A percentile compares a stretch with the other conserved stretches of the same genome.
These are phyloP conservation scores for Papilio aristodemus DNA, from an alignment of 1,140 invertebrate genomes.

Conservation along the genomic window DNA sequence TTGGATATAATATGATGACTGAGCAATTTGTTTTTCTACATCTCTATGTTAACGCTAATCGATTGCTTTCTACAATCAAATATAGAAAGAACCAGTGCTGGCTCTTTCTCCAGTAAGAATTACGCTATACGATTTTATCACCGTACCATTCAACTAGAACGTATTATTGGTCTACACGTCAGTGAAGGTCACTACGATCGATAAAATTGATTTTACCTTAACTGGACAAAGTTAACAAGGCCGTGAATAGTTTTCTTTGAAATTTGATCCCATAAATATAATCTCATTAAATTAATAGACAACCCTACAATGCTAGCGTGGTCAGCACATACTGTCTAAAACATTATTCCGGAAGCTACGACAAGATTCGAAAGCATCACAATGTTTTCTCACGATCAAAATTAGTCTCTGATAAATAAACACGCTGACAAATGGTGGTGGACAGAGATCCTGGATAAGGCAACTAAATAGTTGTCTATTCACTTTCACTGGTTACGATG, in stretches of 20 bases:
- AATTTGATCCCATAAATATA: neutral
- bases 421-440: neutral
- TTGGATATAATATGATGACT: no score
- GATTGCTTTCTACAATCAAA: no score
- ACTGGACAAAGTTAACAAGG: neutral
- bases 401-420: constrained; percentile 18
- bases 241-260: neutral
- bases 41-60: no score
- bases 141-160: no score
- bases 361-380: constrained; percentile 8
- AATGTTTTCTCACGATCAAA: constrained; percentile 20
- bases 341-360: neutral
- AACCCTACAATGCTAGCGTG: neutral
- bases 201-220: no score
- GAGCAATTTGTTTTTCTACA: no score
- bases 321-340: neutral
- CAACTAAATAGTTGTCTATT: constrained; percentile 14
- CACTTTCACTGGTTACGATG: constrained; percentile 15
- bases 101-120: no score
- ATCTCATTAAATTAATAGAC: neutral
- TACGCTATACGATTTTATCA: no score
- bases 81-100: no score
- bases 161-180: no score
- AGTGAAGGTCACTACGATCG: no score
- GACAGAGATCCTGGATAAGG: constrained; percentile 21